Evolutionary conservation across 2,888 invertebrate species (phyloP), one percentile per base, ranked within the genome.

Genomic region (Stenchaetothrips biformis): DNA sequence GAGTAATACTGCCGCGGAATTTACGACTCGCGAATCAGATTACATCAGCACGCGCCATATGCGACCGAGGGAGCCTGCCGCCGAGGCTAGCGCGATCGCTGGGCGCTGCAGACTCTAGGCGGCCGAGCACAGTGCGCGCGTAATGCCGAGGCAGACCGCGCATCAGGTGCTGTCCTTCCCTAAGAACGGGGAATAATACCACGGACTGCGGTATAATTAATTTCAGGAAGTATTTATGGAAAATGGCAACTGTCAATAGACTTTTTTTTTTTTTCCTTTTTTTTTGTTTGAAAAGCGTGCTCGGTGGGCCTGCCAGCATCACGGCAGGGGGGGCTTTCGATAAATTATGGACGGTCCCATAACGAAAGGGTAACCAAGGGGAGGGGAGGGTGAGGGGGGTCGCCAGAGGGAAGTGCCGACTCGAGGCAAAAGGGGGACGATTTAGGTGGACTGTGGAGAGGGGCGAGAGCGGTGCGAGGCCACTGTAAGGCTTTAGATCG

Each of bases 1-100:
- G 67, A 67, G 67, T 67, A 67, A 67, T 67, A 67, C 67, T 67
- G 67, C 21, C 67, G 67, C 67, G 21, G 21, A 67, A 67, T 67
- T 67, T 67, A 67, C 67, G 67, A 67, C 21, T 21, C 67, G 67
- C 21, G 67, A 21, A 67, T 67, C 67, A 67, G 67, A 67, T 67
- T 67, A 67, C 67, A 67, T 67, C 67, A 67, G 67, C 67, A 53
- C 53, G 53, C 53, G 53, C 53, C 53, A 53, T 53, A 53, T 53
- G 53, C 53, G 53, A 53, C 53, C 67, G 21, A 21, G 67, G 53
- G 53, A 11, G 53, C 53, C 13, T 53, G 53, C 4, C 4, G 53
- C 53, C 13, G 4, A 18, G 3, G 53, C 13, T 18, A 18, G 4
- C 53, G 53, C 13, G 4, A 18, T 11, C 53, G 53, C 53, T 7